Base-by-base conservation (phyloP, 23 tunicate species). In the Clavelina lepadiformis region DNA sequence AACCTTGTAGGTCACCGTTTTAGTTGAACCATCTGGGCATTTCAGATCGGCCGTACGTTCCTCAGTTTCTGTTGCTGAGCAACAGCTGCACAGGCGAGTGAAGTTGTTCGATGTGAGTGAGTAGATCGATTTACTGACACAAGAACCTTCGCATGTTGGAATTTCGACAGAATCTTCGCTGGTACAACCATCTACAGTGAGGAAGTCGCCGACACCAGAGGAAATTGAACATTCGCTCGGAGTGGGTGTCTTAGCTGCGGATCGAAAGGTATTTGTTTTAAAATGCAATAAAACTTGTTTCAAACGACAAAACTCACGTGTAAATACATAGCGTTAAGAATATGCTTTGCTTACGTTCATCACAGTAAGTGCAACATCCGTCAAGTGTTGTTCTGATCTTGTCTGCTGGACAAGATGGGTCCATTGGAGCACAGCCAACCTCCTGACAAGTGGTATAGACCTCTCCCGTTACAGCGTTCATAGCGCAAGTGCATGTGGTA, bases 311-410 rank as follows among this genome's bases (percentile, higher is more conserved):
- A 11, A 11, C 18, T 8, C 60, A 54, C 7, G 26, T 54, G 8
- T 11, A n/a, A 18, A 44, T 44, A 44, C 15, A 44, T 44, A 44
- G 18, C 13, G 50, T 44, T 44, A 44, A n/a, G n/a, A n/a, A n/a
- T n/a, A n/a, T n/a, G n/a, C n/a, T n/a, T 8, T 41, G 21, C 78
- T 61, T 41, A 80, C 89, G 58, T 52, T 79, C 62, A 62, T 89
- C 87, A 54, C 97, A 89, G 56, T 75, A 89, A 15, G 74, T 65
- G 72, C 98, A 93, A 58, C 98, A 93, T 55, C 98, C 98, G 63
- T 93, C 98, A 53, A 63, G 71, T 49, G 88, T 77, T 38, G 94
- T 81, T 49, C 78, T 52, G 33, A 93, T 84, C 37, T 46, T 59
- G 36, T 85, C 86, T 29, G 58, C 88, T 51, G 98, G 94, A 44